These are phyloP conservation scores for Nomada hirtipes DNA, from an alignment of 2,888 invertebrate genomes.

Conservation along the genomic window DNA sequence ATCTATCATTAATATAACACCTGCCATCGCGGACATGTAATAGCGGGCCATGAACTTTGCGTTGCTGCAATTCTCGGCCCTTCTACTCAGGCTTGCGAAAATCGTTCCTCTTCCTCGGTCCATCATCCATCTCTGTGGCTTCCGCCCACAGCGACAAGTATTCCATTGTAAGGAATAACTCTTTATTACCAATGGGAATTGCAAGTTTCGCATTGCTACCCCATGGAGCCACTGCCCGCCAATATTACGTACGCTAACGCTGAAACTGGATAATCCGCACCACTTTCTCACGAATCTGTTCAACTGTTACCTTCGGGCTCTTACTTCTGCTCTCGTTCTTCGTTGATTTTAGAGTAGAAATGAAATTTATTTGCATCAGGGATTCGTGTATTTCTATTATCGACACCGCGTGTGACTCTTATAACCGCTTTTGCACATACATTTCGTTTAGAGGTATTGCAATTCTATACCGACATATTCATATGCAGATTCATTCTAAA, in stretches of 20 bases:
- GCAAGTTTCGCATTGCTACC: slow-evolving; percentile 63
- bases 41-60: slow-evolving; percentile 66
- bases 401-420: neutral
- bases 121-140: neutral
- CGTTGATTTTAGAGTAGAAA: slow-evolving; percentile 17
- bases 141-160: slow-evolving; percentile 10
- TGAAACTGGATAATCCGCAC: slow-evolving; percentile 67
- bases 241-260: slow-evolving; percentile 77
- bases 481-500: neutral
- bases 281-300: slow-evolving; percentile 55
- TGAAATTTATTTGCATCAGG: slow-evolving; percentile 17
- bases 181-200: slow-evolving; percentile 78
- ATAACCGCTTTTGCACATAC: neutral
- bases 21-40: slow-evolving; percentile 65
- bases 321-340: neutral
- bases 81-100: slow-evolving; percentile 19
- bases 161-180: slow-evolving; percentile 64
- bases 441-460: slow-evolving; percentile 5
- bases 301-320: neutral
- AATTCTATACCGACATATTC: neutral
- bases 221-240: slow-evolving; percentile 59
- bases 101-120: too few species aligned
- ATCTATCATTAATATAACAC: slow-evolving; percentile 18
- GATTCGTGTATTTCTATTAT: slow-evolving; percentile 40
- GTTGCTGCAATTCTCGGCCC: slow-evolving; percentile 55